These are phyloP conservation scores for Oligia latruncula DNA, from an alignment of 2,888 invertebrate genomes.

Conservation along the genomic window DNA sequence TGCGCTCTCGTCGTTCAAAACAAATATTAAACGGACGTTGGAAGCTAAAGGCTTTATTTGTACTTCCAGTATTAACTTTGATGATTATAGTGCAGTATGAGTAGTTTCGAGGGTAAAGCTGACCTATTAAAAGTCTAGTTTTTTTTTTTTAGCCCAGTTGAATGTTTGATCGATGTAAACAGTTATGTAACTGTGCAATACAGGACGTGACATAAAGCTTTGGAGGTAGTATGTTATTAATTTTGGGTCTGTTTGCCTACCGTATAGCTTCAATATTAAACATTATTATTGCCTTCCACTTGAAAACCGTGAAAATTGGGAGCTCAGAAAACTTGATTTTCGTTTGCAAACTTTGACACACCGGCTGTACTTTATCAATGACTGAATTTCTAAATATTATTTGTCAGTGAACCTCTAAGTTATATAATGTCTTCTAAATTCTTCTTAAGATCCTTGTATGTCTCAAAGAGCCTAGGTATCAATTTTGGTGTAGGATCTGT, in stretches of 20 bases:
- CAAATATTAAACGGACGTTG: slow-evolving; percentile 72
- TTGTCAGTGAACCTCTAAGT: not conserved
- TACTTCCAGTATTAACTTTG: slow-evolving; percentile 77
- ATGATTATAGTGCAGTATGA: slow-evolving; percentile 70
- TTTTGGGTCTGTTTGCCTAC: not conserved
- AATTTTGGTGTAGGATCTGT: not conserved
- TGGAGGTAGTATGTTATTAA: not conserved
- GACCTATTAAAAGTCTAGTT: slow-evolving; percentile 37
- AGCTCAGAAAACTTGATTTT: not conserved
- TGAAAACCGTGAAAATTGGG: not conserved
- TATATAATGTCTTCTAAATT: not conserved
- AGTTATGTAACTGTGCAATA: not conserved
- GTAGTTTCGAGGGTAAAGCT: slow-evolving; percentile 50
- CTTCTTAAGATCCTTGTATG: not conserved
- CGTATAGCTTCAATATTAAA: not conserved
- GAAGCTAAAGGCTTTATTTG: slow-evolving; percentile 75
- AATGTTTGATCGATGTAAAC: slow-evolving; percentile 5
- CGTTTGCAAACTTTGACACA: not conserved
- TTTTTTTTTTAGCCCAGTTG: slow-evolving; percentile 2
- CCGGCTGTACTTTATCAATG: not conserved
- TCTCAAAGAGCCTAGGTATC: not conserved
- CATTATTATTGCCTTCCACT: not conserved
- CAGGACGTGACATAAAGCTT: not conserved
- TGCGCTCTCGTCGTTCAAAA: slow-evolving; percentile 66
- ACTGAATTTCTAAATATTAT: not conserved